phyloP scores from a whole-genome alignment of 2,888 invertebrate species.

The Gymnocheta viridis region DNA sequence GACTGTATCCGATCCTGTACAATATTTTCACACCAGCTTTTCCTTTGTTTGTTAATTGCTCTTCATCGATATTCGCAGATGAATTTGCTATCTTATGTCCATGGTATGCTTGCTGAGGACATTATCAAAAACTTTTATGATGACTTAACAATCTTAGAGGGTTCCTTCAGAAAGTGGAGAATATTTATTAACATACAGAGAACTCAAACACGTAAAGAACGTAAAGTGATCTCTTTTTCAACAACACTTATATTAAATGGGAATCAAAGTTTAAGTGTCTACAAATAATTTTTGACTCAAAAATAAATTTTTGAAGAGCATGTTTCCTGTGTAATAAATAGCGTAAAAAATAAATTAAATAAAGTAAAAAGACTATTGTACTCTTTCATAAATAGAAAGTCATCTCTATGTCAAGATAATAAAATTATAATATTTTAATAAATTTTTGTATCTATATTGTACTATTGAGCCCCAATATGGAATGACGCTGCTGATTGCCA shows the following conservation, averaged over 20 bases:
- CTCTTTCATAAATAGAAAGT: too few relatives aligned
- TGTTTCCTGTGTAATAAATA: too few relatives aligned
- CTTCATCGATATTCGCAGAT: neutral
- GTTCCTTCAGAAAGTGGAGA: too few relatives aligned
- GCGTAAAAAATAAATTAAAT: too few relatives aligned
- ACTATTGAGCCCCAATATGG: neutral
- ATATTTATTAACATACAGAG: neutral
- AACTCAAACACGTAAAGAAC: neutral
- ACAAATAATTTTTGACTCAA: neutral
- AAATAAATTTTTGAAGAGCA: constrained; percentile 3
- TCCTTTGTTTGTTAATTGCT: too few relatives aligned
- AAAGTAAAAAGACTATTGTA: too few relatives aligned
- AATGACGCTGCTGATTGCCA: neutral
- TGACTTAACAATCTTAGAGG: too few relatives aligned
- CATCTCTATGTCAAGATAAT: too few relatives aligned
- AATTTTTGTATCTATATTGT: neutral
- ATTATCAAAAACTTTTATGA: neutral
- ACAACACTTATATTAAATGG: too few relatives aligned
- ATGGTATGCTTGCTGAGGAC: neutral
- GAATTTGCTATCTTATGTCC: neutral
- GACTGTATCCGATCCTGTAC: neutral
- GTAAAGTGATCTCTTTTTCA: too few relatives aligned
- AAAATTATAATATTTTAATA: neutral
- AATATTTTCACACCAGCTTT: too few relatives aligned
- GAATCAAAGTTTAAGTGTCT: too few relatives aligned